Evolutionary conservation across 2,888 invertebrate genomes (phyloP), one percentile per base, ranked within the genome.

Genomic region (Parochlus steinenii): DNA sequence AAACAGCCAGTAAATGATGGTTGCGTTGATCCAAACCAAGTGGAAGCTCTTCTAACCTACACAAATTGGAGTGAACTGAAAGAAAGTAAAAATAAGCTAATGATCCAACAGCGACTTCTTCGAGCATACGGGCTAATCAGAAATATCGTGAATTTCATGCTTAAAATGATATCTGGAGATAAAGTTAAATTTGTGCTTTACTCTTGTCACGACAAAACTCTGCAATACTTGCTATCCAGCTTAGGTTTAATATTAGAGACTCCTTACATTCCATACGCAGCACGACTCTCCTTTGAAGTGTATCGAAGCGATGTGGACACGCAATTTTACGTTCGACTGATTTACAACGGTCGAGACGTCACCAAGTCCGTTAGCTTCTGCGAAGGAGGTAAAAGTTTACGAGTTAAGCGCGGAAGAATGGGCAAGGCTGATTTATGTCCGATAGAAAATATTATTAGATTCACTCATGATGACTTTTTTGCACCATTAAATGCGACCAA

Each of bases 121-220:
- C 63, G 76, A 37, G 77, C 86, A 1, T 86, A 89, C 47, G 89
- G 90, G 6, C 62, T 90, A 46, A 69, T 90, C 30, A 67, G 78
- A 16, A 81, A 82, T 48, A 75, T 89, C 31, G 82, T 76, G 0
- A 74, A 77, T 26, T 77, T 81, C 49, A 75, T 87, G 71, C 63
- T 85, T 7, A 67, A 75, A 45, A 80, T 85, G 64, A 77, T 85
- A 44, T 76, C 78, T 0, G 78, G 79, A 31, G 71, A 69, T 39
- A 71, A 69, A 39, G 77, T 77, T 0, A 77, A 75, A 47, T 67
- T 86, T 38, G 74, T 82, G 0, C 48, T 87, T 0, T 87, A 82
- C 51, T 90, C 92, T 0, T 92, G 90, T 0, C 93, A 93, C 48
- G 93, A 93, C 55, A 79, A 82, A 48, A 92, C 92, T 0, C 51